These are phyloP conservation scores for Cataglyphis rosenhaueri DNA, from an alignment of 2,888 invertebrate genomes.

Conservation along the genomic window DNA sequence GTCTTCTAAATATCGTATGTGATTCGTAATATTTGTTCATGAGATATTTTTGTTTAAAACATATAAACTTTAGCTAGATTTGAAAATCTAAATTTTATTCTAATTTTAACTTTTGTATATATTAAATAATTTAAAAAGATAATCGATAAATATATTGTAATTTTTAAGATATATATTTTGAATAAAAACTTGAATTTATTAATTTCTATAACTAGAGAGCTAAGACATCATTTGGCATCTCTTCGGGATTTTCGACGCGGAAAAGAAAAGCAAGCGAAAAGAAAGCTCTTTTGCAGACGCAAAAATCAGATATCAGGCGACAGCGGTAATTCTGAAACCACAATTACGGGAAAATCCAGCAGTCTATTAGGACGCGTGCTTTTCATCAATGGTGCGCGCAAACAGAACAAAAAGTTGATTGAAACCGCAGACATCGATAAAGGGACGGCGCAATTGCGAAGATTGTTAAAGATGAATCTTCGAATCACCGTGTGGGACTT, in stretches of 20 bases:
- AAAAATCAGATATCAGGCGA: conserved; percentile 57
- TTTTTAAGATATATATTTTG: not conserved
- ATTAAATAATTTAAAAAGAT: not conserved
- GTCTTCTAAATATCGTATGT: not conserved
- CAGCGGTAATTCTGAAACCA: conserved; percentile 16
- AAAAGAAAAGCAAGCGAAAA: conserved; percentile 60
- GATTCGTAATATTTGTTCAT: not conserved
- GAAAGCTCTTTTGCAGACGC: conserved; percentile 69
- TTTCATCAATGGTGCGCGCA: conserved; percentile 64
- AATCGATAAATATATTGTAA: not conserved
- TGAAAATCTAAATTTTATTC: not conserved
- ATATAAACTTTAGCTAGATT: not conserved
- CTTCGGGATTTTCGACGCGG: conserved; percentile 63
- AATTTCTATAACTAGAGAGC: conserved; percentile 73
- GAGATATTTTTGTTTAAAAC: not conserved
- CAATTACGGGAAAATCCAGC: conserved; percentile 65
- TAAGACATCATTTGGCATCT: conserved; percentile 81
- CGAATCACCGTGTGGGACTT: conserved; percentile 87
- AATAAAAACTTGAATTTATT: not conserved
- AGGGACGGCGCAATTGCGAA: conserved; percentile 79
- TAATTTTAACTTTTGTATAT: not conserved
- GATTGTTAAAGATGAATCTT: conserved; percentile 84
- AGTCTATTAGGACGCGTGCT: conserved; percentile 76
- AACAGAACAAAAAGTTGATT: conserved; percentile 54
- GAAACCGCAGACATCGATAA: conserved; percentile 27